These are phyloP conservation scores for Scyliorhinus canicula DNA, from an alignment of 2,797 vertebrate genomes.

Conservation along the genomic window DNA sequence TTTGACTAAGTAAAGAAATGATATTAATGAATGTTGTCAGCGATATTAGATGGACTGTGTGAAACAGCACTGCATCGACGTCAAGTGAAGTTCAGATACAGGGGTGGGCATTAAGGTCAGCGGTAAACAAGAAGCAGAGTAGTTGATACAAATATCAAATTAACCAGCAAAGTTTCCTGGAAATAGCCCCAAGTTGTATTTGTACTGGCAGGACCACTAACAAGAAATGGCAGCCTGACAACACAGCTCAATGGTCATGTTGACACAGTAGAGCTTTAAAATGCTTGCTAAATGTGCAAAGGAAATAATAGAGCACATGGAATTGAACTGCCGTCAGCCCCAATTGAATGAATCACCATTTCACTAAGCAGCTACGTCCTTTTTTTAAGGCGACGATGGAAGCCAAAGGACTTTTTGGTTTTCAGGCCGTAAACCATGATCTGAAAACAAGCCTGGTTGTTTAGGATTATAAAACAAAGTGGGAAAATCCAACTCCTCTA, in stretches of 20 bases:
- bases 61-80: not conserved
- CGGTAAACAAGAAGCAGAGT: not conserved
- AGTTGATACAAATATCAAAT: not conserved
- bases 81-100: not conserved
- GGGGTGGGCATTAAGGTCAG: not conserved
- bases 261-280: not conserved
- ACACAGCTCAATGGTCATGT: not conserved
- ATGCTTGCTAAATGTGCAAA: not conserved
- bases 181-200: constrained; percentile 3
- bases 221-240: not conserved
- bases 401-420: not conserved
- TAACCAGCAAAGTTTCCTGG: not conserved
- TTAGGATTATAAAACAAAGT: not conserved
- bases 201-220: not conserved
- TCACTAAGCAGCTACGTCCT: not conserved
- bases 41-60: not conserved
- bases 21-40: not conserved
- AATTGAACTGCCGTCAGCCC: not conserved
- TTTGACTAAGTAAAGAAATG: not conserved
- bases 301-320: not conserved
- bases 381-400: not conserved
- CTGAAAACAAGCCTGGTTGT: not conserved
- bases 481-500: not conserved
- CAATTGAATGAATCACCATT: not conserved
- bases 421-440: not conserved